Evolutionary conservation across 2,797 vertebrate species (phyloP).

Genomic region (Gymnodraco acuticeps): DNA sequence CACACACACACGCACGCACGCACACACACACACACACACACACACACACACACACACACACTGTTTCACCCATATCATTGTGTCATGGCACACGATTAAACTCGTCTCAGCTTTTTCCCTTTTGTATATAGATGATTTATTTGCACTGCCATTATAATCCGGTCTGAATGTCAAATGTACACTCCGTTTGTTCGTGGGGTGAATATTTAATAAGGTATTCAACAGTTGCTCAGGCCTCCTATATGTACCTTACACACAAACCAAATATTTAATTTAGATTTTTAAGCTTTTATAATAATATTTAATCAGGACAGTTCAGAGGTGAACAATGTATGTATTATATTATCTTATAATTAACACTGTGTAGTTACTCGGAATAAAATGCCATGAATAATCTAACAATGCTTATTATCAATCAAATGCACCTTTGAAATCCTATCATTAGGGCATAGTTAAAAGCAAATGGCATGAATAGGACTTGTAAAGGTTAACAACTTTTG

Average conservation of each 20-base stretch:
- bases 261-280: conserved; percentile 7
- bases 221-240: conserved; percentile 61
- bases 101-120: conserved; percentile 48
- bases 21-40: neutral
- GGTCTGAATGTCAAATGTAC: conserved; percentile 22
- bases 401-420: too few species aligned
- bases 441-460: too few species aligned
- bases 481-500: too few species aligned
- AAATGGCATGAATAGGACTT: too few species aligned
- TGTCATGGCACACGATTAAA: conserved; percentile 49
- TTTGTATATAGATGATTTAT: conserved; percentile 63
- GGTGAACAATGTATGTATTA: too few species aligned
- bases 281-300: neutral
- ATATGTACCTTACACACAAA: neutral
- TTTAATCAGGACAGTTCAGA: neutral
- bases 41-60: conserved; percentile 22
- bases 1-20: neutral
- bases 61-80: conserved; percentile 54
- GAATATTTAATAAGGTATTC: conserved; percentile 39
- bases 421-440: too few species aligned
- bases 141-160: conserved; percentile 31
- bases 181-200: neutral
- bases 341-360: neutral
- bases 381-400: too few species aligned
- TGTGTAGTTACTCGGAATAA: too few species aligned